Percentiles rank a stretch among this genome's conserved stretches.
phyloP scores from a whole-genome alignment of 2,888 invertebrate species.

The Coronaproctus castanopsis region DNA sequence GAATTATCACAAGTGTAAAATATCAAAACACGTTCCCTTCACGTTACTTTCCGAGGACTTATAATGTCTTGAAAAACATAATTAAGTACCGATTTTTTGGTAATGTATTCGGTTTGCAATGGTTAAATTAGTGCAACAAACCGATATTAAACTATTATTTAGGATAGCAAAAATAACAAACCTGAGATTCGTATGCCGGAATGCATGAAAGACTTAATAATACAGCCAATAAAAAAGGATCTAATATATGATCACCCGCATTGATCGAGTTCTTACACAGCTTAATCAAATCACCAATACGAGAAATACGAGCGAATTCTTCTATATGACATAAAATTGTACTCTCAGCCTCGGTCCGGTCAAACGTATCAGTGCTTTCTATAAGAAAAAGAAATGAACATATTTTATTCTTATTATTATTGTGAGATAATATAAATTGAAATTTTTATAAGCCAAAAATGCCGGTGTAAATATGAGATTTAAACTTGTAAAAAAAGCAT shows the following conservation, averaged over 20 bases:
- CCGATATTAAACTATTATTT: no score
- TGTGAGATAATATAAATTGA: background rate
- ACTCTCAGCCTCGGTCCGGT: constrained; percentile 20
- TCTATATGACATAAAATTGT: constrained; percentile 22
- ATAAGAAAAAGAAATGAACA: background rate
- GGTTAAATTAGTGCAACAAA: no score
- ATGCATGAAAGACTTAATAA: constrained; percentile 33
- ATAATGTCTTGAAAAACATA: no score
- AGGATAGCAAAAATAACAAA: background rate
- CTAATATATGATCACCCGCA: constrained; percentile 37
- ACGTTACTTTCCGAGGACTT: no score
- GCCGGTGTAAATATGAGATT: background rate
- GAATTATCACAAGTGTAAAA: no score
- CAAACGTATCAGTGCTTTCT: constrained; percentile 12
- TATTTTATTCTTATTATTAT: background rate
- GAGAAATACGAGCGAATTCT: constrained; percentile 21
- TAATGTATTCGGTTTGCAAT: no score
- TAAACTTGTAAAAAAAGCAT: background rate
- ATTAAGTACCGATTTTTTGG: no score
- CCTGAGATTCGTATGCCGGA: constrained; percentile 26
- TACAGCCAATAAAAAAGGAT: constrained; percentile 41
- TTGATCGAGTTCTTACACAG: constrained; percentile 29
- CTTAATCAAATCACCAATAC: constrained; percentile 21
- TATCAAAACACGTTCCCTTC: no score
- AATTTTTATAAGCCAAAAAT: background rate